Percentiles rank a stretch among this genome's conserved stretches.
Evolutionary conservation across 2,888 invertebrate species (phyloP).

Genomic region (Halocaridina rubra): DNA sequence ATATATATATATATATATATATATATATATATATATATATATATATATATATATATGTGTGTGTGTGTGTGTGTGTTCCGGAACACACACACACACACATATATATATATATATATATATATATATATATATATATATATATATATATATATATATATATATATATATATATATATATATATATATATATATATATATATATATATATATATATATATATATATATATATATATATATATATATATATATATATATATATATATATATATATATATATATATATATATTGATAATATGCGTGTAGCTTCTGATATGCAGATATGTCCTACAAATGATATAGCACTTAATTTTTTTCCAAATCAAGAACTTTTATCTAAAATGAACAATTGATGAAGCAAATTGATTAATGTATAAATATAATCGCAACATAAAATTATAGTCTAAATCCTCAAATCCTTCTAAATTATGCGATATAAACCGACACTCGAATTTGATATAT

Average conservation of each 20-base stretch:
- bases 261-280: background rate
- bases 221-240: slow-evolving; percentile 8
- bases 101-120: slow-evolving; percentile 4
- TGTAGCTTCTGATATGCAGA: background rate
- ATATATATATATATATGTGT: slow-evolving; percentile 10
- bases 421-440: too few species aligned
- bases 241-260: slow-evolving; percentile 8
- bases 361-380: too few species aligned
- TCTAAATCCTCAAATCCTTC: too few species aligned
- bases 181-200: slow-evolving; percentile 10
- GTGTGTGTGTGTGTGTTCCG: background rate
- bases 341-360: background rate
- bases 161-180: background rate
- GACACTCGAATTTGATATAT: too few species aligned
- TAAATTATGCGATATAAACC: too few species aligned
- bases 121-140: slow-evolving; percentile 21
- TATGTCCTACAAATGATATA: background rate
- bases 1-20: slow-evolving; percentile 30
- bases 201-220: slow-evolving; percentile 4
- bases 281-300: background rate
- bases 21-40: slow-evolving; percentile 29
- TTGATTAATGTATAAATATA: too few species aligned
- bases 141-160: slow-evolving; percentile 20
- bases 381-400: too few species aligned
- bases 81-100: background rate